These are phyloP conservation scores for Pampusana beccarii DNA, from an alignment of 2,113 vertebrate genomes.

Conservation along the genomic window DNA sequence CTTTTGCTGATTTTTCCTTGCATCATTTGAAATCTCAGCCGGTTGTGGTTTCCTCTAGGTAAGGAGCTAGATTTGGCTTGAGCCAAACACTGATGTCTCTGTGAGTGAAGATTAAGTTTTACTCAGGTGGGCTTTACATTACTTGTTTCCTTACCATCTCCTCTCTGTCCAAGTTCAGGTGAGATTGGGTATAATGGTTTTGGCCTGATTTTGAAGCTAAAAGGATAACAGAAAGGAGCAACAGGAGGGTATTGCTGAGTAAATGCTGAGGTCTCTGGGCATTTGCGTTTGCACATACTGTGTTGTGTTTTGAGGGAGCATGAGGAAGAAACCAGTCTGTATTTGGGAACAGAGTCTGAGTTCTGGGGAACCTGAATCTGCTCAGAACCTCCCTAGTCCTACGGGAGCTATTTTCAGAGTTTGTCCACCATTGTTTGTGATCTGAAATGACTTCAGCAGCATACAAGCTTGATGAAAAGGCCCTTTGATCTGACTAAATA, in stretches of 20 bases:
- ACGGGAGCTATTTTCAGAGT: constrained; percentile 74
- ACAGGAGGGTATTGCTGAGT: background rate
- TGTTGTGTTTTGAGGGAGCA: background rate
- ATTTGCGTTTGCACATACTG: background rate
- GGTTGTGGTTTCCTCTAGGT: background rate
- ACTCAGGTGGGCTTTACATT: background rate
- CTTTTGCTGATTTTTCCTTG: background rate
- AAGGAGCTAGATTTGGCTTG: background rate
- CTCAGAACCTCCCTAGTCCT: constrained; percentile 55
- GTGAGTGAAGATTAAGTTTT: background rate
- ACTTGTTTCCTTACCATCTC: background rate
- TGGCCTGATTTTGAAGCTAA: background rate
- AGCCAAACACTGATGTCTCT: background rate
- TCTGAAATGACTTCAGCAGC: constrained; percentile 77
- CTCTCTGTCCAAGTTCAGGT: background rate
- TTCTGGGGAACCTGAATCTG: constrained; percentile 26
- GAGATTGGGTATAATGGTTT: background rate
- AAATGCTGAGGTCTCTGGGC: background rate
- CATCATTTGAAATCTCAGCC: background rate
- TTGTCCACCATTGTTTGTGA: constrained; percentile 77
- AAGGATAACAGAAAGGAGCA: background rate
- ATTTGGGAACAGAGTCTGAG: background rate
- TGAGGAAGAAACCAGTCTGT: background rate
- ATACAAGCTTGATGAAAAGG: constrained; percentile 76
- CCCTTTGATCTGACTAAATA: constrained; percentile 80